Evolutionary conservation across 1,140 invertebrate genomes (phyloP).

Genomic region (Cydia strobilella): DNA sequence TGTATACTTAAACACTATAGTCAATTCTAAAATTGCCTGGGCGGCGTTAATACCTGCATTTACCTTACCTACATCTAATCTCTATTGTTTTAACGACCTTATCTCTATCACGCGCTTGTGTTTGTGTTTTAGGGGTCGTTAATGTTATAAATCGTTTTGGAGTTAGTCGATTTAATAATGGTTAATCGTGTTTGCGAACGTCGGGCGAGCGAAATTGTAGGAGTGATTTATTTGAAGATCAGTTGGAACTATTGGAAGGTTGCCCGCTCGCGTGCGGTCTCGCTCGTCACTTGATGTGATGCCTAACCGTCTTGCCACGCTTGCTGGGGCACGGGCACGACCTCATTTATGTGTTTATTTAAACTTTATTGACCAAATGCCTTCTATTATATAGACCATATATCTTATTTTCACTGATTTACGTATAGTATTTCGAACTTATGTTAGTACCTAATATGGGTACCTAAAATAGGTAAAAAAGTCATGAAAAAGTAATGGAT

Average conservation of each 20-base stretch:
- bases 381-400: not conserved
- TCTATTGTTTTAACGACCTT: slow-evolving; percentile 14
- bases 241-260: slow-evolving; percentile 64
- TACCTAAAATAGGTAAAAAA: too few species aligned
- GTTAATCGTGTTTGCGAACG: slow-evolving; percentile 52
- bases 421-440: too few species aligned
- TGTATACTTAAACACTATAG: too few species aligned
- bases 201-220: slow-evolving; percentile 46
- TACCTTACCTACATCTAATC: not conserved
- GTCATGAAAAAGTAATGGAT: too few species aligned
- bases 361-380: not conserved
- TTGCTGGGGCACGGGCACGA: not conserved
- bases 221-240: slow-evolving; percentile 55
- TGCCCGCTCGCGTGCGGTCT: slow-evolving; percentile 43
- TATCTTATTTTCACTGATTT: too few species aligned
- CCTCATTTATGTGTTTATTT: slow-evolving; percentile 9
- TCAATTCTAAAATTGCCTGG: too few species aligned
- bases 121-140: slow-evolving; percentile 32
- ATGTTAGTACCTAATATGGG: too few species aligned
- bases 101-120: slow-evolving; percentile 19
- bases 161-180: slow-evolving; percentile 58
- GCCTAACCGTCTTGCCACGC: slow-evolving; percentile 2
- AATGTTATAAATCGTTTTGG: slow-evolving; percentile 44
- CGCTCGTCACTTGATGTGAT: not conserved
- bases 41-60: too few species aligned